phyloP scores from a whole-genome alignment of 1,140 invertebrate genomes.

The Lordiphosa mommai region DNA sequence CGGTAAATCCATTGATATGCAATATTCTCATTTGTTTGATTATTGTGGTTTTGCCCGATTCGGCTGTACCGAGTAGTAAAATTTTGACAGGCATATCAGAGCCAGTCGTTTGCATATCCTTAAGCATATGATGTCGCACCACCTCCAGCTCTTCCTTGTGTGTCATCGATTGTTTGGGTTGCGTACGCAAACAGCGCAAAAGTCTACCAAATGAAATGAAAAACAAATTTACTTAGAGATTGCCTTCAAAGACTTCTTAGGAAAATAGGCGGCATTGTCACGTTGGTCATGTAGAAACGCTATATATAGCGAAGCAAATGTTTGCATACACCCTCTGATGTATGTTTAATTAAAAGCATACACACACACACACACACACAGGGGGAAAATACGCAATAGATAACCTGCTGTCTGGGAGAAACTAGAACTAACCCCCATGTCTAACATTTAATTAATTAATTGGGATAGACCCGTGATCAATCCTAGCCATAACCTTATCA shows the following conservation, averaged over 20 bases:
- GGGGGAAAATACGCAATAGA: slow-evolving; percentile 51
- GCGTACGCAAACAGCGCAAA: slow-evolving; percentile 67
- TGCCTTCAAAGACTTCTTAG: slow-evolving; percentile 47
- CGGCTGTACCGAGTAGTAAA: slow-evolving; percentile 84
- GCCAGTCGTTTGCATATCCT: slow-evolving; percentile 46
- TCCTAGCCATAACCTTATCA: background rate
- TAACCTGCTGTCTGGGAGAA: slow-evolving; percentile 33
- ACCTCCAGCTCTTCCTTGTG: slow-evolving; percentile 49
- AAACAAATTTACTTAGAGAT: slow-evolving; percentile 52
- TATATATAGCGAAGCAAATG: slow-evolving; percentile 58
- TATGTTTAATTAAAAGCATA: slow-evolving; percentile 71
- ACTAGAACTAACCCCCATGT: slow-evolving; percentile 7
- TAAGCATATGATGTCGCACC: slow-evolving; percentile 48
- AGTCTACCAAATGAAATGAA: slow-evolving; percentile 53
- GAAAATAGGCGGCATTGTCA: slow-evolving; percentile 35
- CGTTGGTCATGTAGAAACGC: slow-evolving; percentile 5
- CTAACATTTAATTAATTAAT: slow-evolving; percentile 7
- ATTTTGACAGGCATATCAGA: slow-evolving; percentile 83
- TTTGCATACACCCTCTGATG: slow-evolving; percentile 54
- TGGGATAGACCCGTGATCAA: slow-evolving; percentile 1
- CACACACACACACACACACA: slow-evolving; percentile 20
- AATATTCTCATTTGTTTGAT: slow-evolving; percentile 92
- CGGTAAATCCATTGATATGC: slow-evolving; percentile 86
- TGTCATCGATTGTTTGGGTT: slow-evolving; percentile 17
- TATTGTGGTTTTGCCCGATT: slow-evolving; percentile 89